Base-by-base conservation (phyloP, 2,888 invertebrate species). In the Camptogramma bilineatum region DNA sequence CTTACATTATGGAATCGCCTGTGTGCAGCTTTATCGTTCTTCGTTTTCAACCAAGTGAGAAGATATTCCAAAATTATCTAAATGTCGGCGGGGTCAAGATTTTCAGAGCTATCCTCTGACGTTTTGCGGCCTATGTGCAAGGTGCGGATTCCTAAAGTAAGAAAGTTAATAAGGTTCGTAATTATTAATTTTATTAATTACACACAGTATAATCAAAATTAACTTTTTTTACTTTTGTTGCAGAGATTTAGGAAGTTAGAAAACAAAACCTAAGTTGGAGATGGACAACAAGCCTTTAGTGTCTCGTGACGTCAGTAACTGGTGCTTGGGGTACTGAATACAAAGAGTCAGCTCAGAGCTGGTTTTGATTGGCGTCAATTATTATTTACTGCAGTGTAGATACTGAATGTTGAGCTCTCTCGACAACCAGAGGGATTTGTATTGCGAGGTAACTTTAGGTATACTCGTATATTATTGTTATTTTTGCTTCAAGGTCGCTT, bases 341-440 rank as follows among this genome's bases (percentile, higher is more conserved):
- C 39, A 39, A 7, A 39, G 4, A 39, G 39, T 8, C 39, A 4
- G 28, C 44, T 18, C 44, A 31, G 28, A 52, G 31, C 44, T 18
- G n/a, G 16, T 24, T 58, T 46, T 59, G 47, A 53, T 60, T 47
- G 52, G 21, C 47, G 34, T 16, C 10, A 47, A 53, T 52, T 48
- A 53, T 21, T 21, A 52, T 46, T 52, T 47, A 34, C 16, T 42
- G 4, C 42, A 42, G 5, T 42, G 42, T 42, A n/a, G 42, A 16
- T 42, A 42, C 42, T n/a, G 4, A 42, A 1, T 3, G 10, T 10
- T 9, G n/a, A 42, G 7, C 1, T 42, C n/a, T 42, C n/a, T 42
- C n/a, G 16, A 42, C n/a, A 42, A 3, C 7, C n/a, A n/a, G 42
- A 16, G 16, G 21, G 21, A 21, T 21, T 21, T 42, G 8, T 42